These are phyloP conservation scores for Acipenser ruthenus DNA, from an alignment of 2,797 vertebrate species.

Conservation along the genomic window DNA sequence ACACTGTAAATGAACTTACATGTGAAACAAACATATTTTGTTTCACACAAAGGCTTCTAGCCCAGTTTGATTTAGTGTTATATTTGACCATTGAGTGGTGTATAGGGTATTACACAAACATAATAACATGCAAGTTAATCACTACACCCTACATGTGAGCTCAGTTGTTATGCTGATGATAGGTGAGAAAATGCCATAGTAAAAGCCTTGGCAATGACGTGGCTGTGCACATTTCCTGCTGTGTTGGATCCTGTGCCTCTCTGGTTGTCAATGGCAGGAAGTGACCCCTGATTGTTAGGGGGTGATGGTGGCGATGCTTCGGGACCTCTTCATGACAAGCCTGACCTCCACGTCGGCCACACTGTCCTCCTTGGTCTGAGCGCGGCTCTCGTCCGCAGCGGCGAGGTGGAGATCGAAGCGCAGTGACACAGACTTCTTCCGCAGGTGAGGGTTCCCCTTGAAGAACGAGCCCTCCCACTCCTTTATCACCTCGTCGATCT, in stretches of 20 bases:
- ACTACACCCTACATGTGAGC: conserved; percentile 16
- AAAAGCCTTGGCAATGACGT: conserved; percentile 8
- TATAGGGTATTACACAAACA: no score
- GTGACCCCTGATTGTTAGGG: conserved; percentile 42
- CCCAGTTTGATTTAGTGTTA: no score
- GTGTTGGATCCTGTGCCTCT: neutral
- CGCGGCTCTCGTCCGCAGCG: conserved; percentile 75
- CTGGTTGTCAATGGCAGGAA: neutral
- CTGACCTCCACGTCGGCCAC: conserved; percentile 87
- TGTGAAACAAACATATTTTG: no score
- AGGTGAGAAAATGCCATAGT: neutral
- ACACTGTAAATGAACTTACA: no score
- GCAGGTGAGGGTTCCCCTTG: conserved; percentile 86
- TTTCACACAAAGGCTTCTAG: no score
- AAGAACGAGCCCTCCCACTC: conserved; percentile 98
- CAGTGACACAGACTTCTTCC: conserved; percentile 92
- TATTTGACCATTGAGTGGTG: no score
- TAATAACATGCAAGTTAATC: no score
- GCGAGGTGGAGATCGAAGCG: conserved; percentile 92
- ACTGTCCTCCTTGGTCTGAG: conserved; percentile 67
- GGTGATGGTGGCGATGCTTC: conserved; percentile 85
- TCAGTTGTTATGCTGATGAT: neutral
- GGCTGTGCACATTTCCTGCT: neutral
- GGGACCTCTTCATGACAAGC: conserved; percentile 88
- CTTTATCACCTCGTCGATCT: conserved; percentile 88